Conservation (phyloP, 2,888 invertebrate species). For the Hipparchia sbordonii region DNA sequence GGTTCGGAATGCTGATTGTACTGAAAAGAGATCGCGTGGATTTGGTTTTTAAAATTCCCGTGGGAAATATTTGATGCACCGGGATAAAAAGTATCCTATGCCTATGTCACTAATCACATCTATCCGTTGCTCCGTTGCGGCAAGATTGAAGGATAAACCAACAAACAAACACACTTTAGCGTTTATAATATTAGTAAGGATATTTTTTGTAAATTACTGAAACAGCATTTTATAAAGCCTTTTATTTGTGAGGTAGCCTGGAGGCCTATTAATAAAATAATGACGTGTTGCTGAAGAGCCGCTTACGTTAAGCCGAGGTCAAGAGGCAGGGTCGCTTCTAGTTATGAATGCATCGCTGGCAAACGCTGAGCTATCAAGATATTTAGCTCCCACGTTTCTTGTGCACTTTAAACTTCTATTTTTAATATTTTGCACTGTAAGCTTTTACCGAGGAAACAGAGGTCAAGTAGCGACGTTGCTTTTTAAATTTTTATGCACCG, state of each 20-base stretch:
- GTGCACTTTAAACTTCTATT: slow-evolving; percentile 20
- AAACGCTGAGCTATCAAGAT: slow-evolving; percentile 30
- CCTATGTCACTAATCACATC: no score
- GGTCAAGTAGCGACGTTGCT: slow-evolving; percentile 25
- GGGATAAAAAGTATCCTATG: neutral
- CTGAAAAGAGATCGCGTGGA: no score
- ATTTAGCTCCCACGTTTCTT: slow-evolving; percentile 21
- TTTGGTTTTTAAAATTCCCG: no score
- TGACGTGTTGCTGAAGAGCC: slow-evolving; percentile 29
- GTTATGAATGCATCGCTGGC: slow-evolving; percentile 42
- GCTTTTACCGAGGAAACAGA: slow-evolving; percentile 21
- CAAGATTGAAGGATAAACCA: no score
- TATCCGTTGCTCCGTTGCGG: no score
- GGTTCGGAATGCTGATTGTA: no score
- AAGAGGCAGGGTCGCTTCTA: slow-evolving; percentile 41
- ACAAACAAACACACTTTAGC: no score
- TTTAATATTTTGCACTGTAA: slow-evolving; percentile 25
- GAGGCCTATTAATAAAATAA: neutral
- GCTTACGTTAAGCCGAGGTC: slow-evolving; percentile 37
- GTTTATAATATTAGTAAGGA: no score
- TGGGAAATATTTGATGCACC: neutral
- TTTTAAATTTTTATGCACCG: slow-evolving; percentile 33
- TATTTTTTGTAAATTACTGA: no score
- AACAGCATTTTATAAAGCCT: no score
- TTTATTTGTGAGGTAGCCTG: neutral